Evolutionary conservation across 2,797 vertebrate species (phyloP).

Genomic region (Siniperca scherzeri): DNA sequence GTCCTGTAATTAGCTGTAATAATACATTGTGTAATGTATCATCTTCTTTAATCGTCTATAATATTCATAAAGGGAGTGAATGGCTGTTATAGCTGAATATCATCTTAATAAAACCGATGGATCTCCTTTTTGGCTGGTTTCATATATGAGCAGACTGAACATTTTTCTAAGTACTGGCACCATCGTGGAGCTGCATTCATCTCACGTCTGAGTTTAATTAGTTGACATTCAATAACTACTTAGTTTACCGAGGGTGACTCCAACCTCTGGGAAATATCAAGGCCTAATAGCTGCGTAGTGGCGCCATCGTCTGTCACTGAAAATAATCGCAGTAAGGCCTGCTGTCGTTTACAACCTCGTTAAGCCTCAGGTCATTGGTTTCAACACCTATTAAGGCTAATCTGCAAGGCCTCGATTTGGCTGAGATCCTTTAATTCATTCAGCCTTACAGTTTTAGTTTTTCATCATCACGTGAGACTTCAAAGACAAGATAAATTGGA

Average conservation of each 20-base stretch:
- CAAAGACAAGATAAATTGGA: slow-evolving; percentile 33
- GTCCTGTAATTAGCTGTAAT: neutral
- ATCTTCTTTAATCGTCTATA: neutral
- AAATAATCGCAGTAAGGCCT: slow-evolving; percentile 79
- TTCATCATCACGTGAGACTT: slow-evolving; percentile 39
- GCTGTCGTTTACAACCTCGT: slow-evolving; percentile 75
- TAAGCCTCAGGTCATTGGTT: slow-evolving; percentile 76
- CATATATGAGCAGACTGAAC: neutral
- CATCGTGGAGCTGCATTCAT: slow-evolving; percentile 46
- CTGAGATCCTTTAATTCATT: slow-evolving; percentile 65
- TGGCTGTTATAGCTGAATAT: neutral
- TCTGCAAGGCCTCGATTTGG: slow-evolving; percentile 74
- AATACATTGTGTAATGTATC: neutral
- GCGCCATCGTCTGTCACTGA: slow-evolving; percentile 92
- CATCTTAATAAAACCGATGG: neutral
- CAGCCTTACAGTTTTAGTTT: slow-evolving; percentile 36
- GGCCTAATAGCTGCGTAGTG: slow-evolving; percentile 87
- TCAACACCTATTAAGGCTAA: slow-evolving; percentile 79
- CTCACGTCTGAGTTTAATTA: slow-evolving; percentile 79
- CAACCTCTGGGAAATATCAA: slow-evolving; percentile 67
- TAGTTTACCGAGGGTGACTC: slow-evolving; percentile 73
- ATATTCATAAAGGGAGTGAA: neutral
- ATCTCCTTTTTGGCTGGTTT: neutral
- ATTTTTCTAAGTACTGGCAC: slow-evolving; percentile 20
- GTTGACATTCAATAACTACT: slow-evolving; percentile 78